These are phyloP conservation scores for Phycodurus eques DNA, from an alignment of 2,113 vertebrate species.

Conservation along the genomic window DNA sequence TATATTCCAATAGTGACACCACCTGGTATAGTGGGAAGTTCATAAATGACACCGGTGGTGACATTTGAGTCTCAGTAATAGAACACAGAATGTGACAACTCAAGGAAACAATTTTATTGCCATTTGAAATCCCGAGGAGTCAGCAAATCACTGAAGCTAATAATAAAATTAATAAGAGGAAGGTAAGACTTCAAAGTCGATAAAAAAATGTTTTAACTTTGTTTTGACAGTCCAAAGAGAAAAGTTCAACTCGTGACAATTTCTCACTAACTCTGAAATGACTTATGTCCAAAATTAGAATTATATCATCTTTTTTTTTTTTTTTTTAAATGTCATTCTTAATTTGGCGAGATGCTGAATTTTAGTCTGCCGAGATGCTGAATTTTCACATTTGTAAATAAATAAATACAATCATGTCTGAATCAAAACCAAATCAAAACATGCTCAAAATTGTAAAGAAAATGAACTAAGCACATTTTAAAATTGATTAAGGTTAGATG, in stretches of 20 bases:
- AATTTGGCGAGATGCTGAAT: not conserved
- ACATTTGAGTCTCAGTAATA: not conserved
- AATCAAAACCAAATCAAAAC: no score
- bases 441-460: no score
- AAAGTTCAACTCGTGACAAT: constrained; percentile 1
- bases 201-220: not conserved
- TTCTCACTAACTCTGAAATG: not conserved
- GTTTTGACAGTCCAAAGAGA: constrained; percentile 8
- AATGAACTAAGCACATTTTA: no score
- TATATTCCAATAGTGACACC: constrained; percentile 12
- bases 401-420: no score
- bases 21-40: constrained; percentile 7
- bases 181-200: not conserved
- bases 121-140: not conserved
- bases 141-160: not conserved
- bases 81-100: not conserved
- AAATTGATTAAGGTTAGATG: no score
- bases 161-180: not conserved
- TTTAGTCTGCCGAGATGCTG: not conserved
- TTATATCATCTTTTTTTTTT: not conserved
- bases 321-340: not conserved
- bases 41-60: constrained; percentile 4
- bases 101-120: not conserved
- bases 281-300: constrained; percentile 1
- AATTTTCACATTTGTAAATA: no score